Evolutionary conservation across 2,113 vertebrate species (phyloP).

Genomic region (Pelusios castaneus): DNA sequence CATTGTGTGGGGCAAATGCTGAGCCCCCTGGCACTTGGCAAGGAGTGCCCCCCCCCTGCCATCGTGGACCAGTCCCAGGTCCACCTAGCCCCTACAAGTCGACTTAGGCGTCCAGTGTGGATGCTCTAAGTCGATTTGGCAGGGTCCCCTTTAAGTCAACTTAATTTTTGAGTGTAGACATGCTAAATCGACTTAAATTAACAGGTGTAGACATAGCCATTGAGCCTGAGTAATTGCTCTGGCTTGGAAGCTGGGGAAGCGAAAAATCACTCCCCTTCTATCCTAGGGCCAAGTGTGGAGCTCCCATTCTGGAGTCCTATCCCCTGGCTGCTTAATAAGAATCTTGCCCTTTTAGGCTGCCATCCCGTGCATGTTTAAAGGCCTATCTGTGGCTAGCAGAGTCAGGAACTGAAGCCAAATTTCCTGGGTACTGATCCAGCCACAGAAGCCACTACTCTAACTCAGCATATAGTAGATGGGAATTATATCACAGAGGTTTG

Average conservation of each 20-base stretch:
- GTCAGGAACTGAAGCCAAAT: neutral
- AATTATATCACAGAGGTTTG: neutral
- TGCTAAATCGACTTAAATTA: too few relatives aligned
- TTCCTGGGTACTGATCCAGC: neutral
- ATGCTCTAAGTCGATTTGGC: too few relatives aligned
- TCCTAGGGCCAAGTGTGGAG: too few relatives aligned
- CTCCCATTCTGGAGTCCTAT: neutral
- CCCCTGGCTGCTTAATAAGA: neutral
- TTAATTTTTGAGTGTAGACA: too few relatives aligned
- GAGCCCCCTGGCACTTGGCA: too few relatives aligned
- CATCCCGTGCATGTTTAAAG: neutral
- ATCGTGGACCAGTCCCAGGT: too few relatives aligned
- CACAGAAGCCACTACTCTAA: accelerated
- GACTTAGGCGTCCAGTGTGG: too few relatives aligned
- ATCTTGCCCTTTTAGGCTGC: neutral
- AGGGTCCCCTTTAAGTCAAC: too few relatives aligned
- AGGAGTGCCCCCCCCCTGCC: too few relatives aligned
- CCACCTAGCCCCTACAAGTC: too few relatives aligned
- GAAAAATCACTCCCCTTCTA: neutral
- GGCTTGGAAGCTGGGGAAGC: neutral
- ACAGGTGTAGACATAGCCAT: too few relatives aligned
- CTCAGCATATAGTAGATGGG: accelerated
- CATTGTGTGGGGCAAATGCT: too few relatives aligned
- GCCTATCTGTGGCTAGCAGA: neutral
- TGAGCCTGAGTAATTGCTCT: neutral